Conservation (phyloP, 2,888 invertebrate species). For the Sinhomidia bicolor region DNA sequence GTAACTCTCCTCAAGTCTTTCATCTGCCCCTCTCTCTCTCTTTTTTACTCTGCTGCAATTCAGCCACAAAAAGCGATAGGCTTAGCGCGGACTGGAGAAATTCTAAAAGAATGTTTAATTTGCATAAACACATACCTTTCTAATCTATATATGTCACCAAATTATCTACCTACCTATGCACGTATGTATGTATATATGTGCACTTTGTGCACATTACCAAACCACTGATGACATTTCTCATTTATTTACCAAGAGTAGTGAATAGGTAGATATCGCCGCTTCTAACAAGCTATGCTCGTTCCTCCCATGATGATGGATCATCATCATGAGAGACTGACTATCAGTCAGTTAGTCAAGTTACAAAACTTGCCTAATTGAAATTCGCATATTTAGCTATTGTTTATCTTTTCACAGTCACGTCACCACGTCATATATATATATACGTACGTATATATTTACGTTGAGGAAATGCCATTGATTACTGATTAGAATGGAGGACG, state of each 20-base stretch:
- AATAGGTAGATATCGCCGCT: neutral
- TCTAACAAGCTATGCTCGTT: neutral
- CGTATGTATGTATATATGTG: neutral
- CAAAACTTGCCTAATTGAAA: neutral
- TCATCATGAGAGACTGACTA: no score
- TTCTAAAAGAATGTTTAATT: neutral
- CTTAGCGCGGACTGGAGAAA: slow-evolving; percentile 27
- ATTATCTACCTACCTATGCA: neutral
- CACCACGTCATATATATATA: neutral
- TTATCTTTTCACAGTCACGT: neutral
- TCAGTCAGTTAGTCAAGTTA: neutral
- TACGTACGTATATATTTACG: no score
- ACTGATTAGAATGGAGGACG: slow-evolving; percentile 24
- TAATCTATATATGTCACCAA: neutral
- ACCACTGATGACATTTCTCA: neutral
- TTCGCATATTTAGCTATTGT: neutral
- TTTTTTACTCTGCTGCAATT: slow-evolving; percentile 8
- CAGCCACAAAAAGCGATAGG: neutral
- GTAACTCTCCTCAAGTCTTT: neutral
- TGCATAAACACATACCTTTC: neutral
- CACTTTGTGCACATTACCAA: neutral
- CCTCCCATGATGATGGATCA: neutral
- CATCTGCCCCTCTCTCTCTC: no score
- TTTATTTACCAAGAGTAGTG: no score
- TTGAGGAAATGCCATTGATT: slow-evolving; percentile 39